Conservation (phyloP, 2,888 invertebrate genomes). For the Agonum fuliginosum region DNA sequence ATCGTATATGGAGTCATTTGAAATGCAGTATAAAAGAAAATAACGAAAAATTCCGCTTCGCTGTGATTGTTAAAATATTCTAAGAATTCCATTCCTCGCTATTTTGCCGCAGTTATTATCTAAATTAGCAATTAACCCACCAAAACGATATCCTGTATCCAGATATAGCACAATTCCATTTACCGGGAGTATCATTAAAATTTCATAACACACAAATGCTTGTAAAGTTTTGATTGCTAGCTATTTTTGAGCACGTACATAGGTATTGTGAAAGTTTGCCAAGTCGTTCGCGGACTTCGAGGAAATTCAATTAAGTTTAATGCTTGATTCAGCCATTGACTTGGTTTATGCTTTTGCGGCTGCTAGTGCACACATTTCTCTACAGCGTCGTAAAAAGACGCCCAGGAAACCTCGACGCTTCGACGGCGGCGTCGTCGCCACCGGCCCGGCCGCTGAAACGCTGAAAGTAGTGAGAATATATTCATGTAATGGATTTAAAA, state of each 20-base stretch:
- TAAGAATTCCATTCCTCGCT: neutral
- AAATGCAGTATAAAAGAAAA: no score
- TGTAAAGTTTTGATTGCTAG: conserved; percentile 41
- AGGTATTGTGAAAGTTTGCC: conserved; percentile 51
- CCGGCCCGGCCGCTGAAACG: neutral
- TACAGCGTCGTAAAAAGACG: conserved; percentile 40
- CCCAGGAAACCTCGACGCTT: no score
- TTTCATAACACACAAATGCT: conserved; percentile 35
- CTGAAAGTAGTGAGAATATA: conserved; percentile 20
- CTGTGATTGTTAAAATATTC: neutral
- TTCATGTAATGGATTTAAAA: conserved; percentile 54
- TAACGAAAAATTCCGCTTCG: no score
- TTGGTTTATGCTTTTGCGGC: conserved; percentile 29
- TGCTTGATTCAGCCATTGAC: conserved; percentile 48
- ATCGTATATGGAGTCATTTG: no score
- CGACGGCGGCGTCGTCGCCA: neutral
- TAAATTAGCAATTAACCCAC: conserved; percentile 16
- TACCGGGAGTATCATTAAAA: conserved; percentile 26
- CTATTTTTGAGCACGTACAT: conserved; percentile 41
- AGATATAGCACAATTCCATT: conserved; percentile 2
- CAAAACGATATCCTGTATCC: conserved; percentile 3
- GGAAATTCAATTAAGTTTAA: conserved; percentile 55
- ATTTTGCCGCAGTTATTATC: neutral
- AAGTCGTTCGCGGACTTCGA: conserved; percentile 42
- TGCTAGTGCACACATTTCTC: conserved; percentile 7